Evolutionary conservation across 1,140 invertebrate species (phyloP).

Genomic region (Drosophila orosa): DNA sequence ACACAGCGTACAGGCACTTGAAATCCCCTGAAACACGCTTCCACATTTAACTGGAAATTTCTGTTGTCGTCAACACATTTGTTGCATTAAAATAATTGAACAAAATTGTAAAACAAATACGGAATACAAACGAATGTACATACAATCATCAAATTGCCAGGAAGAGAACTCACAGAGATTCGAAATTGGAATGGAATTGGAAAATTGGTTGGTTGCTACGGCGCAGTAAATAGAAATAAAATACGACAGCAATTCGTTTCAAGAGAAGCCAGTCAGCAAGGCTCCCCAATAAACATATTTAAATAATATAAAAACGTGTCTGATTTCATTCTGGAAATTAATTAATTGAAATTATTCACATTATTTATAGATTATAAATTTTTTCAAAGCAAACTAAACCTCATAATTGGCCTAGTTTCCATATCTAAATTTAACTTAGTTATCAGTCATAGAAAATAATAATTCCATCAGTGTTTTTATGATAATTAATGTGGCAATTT

Average conservation of each 20-base stretch:
- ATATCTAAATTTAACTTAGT: background rate
- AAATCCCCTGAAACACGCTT: slow-evolving; percentile 13
- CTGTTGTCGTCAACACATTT: slow-evolving; percentile 71
- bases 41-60: slow-evolving; percentile 51
- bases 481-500: slow-evolving; percentile 1
- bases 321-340: background rate
- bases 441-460: background rate
- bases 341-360: background rate
- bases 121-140: background rate
- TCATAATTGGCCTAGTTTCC: background rate
- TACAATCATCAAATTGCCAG: slow-evolving; percentile 35
- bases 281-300: slow-evolving; percentile 6
- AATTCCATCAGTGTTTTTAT: background rate
- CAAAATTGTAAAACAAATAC: slow-evolving; percentile 75
- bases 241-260: background rate
- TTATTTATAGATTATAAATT: background rate
- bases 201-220: slow-evolving; percentile 1
- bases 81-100: slow-evolving; percentile 82
- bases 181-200: background rate
- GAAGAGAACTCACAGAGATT: slow-evolving; percentile 2
- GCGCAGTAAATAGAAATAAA: background rate
- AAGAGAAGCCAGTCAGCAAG: background rate
- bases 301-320: background rate
- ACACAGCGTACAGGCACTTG: slow-evolving; percentile 15
- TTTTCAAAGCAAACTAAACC: background rate